Base-by-base conservation (phyloP, 2,113 vertebrate species). In the Pelodiscus sinensis region DNA sequence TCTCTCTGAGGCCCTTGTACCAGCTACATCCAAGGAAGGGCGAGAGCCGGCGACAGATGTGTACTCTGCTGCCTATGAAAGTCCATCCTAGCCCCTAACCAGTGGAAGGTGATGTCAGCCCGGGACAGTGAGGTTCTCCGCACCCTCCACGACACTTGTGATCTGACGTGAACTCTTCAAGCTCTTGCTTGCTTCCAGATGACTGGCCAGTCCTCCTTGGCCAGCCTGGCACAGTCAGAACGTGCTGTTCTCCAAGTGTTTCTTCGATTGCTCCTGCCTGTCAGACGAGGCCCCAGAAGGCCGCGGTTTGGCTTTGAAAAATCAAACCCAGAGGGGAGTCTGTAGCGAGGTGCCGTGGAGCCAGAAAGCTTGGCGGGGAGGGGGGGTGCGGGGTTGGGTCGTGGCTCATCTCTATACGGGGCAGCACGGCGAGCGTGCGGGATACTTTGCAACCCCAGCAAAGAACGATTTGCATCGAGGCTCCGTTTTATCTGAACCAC, bases 331-430 rank as follows among this genome's bases (percentile, higher is more conserved):
- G 31, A 4, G 50, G 29, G 50, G 7, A n/a, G 19, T n/a, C 89
- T n/a, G 44, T 10, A 16, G 11, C 44, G 71, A 24, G 35, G 3
- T 58, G 55, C 25, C 65, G 15, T 16, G 24, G 38, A 16, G 31
- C 10, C n/a, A 25, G 55, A 15, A 8, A 81, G 24, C 55, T 57
- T 24, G 35, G n/a, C n/a, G n/a, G n/a, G n/a, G n/a, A n/a, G n/a
- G n/a, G n/a, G n/a, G n/a, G n/a, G n/a, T n/a, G n/a, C n/a, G 55
- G 35, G 19, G 14, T 75, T 58, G 38, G 79, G 19, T 58, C 31
- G 35, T 54, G 55, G 6, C 15, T 35, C 35, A 9, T 55, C 75
- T 90, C 0, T 0, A 58, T 60, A 13, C 80, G 62, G 44, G 82
- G 50, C 82, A 51, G 31, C 4, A 52, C 89, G 55, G 65, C 81